Evolutionary conservation across 2,888 invertebrate genomes (phyloP).

Genomic region (Epirrita christyi): DNA sequence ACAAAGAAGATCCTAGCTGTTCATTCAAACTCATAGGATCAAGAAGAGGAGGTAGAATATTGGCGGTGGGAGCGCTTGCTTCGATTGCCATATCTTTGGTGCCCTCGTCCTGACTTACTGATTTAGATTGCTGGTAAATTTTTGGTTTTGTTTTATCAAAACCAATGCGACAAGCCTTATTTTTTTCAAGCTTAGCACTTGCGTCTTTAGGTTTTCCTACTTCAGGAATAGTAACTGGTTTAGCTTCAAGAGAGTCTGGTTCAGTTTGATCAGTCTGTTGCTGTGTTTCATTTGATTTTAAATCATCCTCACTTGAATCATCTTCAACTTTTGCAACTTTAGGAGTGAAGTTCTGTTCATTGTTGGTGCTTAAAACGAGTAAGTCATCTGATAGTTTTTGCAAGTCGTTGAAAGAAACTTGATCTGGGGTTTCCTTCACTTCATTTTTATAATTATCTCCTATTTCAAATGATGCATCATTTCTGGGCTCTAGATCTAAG

Average conservation of each 20-base stretch:
- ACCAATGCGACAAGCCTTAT: constrained; percentile 19
- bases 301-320: constrained; percentile 3
- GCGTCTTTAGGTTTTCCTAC: not conserved
- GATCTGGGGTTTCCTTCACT: constrained; percentile 7
- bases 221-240: constrained; percentile 1
- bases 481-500: constrained; percentile 1
- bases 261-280: constrained; percentile 1
- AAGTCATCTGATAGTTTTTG: constrained; percentile 65
- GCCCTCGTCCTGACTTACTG: constrained; percentile 13
- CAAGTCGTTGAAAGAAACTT: constrained; percentile 54
- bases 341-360: constrained; percentile 17
- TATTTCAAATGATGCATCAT: not conserved
- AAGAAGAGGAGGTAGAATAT: constrained; percentile 35
- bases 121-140: constrained; percentile 7
- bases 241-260: not conserved
- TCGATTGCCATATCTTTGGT: constrained; percentile 50
- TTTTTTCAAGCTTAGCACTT: not conserved
- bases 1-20: constrained; percentile 18
- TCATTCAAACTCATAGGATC: constrained; percentile 29
- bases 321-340: constrained; percentile 6
- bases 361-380: constrained; percentile 41
- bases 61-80: constrained; percentile 54
- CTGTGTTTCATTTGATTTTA: constrained; percentile 1
- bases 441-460: constrained; percentile 7
- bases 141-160: constrained; percentile 5